These are phyloP conservation scores for Zaprionus capensis DNA, from an alignment of 1,140 invertebrate species.

Conservation along the genomic window DNA sequence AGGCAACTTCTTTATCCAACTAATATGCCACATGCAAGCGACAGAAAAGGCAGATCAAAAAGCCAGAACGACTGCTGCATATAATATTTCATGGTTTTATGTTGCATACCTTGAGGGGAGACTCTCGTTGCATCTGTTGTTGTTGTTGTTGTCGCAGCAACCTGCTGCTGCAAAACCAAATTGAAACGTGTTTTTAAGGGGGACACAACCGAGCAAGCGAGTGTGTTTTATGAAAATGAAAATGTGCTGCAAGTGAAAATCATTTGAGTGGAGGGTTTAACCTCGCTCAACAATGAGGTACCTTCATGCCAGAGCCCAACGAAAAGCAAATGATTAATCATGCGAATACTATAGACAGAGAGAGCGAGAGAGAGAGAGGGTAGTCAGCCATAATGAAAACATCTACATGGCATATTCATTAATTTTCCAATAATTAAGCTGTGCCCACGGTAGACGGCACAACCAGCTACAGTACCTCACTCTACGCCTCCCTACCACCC, in stretches of 20 bases:
- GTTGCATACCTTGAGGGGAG: constrained; percentile 48
- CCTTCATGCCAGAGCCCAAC: not conserved
- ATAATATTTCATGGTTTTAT: constrained; percentile 47
- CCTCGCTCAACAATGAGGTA: not conserved
- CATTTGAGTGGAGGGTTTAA: constrained; percentile 14
- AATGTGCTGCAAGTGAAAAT: constrained; percentile 33
- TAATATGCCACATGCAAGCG: constrained; percentile 4
- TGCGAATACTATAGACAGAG: constrained; percentile 45
- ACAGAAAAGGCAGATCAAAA: constrained; percentile 46
- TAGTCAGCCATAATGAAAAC: constrained; percentile 55
- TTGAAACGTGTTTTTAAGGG: constrained; percentile 28
- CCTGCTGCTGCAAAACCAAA: constrained; percentile 19
- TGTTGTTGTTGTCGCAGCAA: constrained; percentile 9
- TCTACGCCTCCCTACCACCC: not conserved
- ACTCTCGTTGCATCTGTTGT: not conserved
- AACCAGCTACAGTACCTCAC: not conserved
- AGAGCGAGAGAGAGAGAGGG: not conserved
- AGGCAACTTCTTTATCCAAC: not conserved
- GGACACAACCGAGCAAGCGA: not conserved
- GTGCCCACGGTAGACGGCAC: not conserved
- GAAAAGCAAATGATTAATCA: constrained; percentile 64
- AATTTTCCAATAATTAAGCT: constrained; percentile 82
- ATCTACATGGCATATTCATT: constrained; percentile 77
- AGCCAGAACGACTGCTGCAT: constrained; percentile 36
- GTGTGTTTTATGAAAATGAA: constrained; percentile 39